These are phyloP conservation scores for Chaenocephalus aceratus DNA, from an alignment of 2,113 vertebrate genomes.

Conservation along the genomic window DNA sequence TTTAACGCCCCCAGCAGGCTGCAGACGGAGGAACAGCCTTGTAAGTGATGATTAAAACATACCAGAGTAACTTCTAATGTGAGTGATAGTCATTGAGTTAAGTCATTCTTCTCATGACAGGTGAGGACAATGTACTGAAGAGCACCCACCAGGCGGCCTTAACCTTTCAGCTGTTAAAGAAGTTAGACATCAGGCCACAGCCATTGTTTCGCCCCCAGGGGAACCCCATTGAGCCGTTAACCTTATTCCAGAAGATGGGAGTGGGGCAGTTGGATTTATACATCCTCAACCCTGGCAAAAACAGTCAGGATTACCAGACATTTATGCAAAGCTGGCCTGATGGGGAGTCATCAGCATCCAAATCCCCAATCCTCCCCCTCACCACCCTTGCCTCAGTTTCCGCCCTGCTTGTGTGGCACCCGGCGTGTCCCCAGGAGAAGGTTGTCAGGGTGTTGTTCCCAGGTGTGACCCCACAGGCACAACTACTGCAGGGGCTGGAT, in stretches of 20 bases:
- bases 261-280: constrained; percentile 95
- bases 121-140: constrained; percentile 77
- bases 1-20: constrained; percentile 89
- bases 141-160: constrained; percentile 87
- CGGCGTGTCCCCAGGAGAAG: constrained; percentile 84
- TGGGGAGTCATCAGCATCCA: constrained; percentile 49
- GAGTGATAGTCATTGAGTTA: neutral
- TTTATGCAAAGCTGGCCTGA: constrained; percentile 88
- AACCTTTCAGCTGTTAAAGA: constrained; percentile 86
- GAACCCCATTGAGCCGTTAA: constrained; percentile 85
- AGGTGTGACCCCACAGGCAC: constrained; percentile 89
- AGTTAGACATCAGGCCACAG: constrained; percentile 86
- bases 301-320: constrained; percentile 85
- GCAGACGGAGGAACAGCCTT: constrained; percentile 57
- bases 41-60: constrained; percentile 57
- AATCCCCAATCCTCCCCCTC: constrained; percentile 82
- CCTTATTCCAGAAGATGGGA: constrained; percentile 97
- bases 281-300: constrained; percentile 88
- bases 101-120: constrained; percentile 41
- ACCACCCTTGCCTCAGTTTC: constrained; percentile 87
- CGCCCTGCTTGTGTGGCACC: constrained; percentile 94
- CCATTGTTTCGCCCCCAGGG: constrained; percentile 81
- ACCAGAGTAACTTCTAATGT: neutral
- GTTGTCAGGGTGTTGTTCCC: constrained; percentile 82
- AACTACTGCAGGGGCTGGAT: constrained; percentile 91